These are phyloP conservation scores for Cyphomyrmex costatus DNA, from an alignment of 1,140 invertebrate species.

Conservation along the genomic window DNA sequence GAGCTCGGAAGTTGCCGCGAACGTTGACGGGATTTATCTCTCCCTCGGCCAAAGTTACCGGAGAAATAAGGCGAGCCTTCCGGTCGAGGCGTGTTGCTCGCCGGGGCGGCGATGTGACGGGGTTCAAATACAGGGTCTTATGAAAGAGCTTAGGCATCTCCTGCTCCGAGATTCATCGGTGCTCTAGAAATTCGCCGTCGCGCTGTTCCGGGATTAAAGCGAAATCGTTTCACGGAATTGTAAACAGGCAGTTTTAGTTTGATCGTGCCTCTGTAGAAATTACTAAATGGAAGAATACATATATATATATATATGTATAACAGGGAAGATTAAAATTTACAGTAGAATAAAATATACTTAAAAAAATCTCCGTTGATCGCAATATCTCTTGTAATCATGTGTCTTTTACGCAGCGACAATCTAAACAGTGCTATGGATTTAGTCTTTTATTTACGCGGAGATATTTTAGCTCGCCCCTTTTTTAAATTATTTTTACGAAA, in stretches of 20 bases:
- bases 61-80: conserved; percentile 57
- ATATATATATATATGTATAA: neutral
- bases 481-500: too few species aligned
- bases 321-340: neutral
- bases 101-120: conserved; percentile 46
- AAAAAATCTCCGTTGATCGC: too few species aligned
- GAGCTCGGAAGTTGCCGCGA: conserved; percentile 50
- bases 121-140: conserved; percentile 55
- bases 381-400: too few species aligned
- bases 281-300: neutral
- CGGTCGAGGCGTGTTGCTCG: conserved; percentile 47
- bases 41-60: conserved; percentile 34
- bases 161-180: conserved; percentile 28
- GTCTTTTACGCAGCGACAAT: too few species aligned
- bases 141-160: conserved; percentile 56
- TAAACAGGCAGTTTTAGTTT: conserved; percentile 13
- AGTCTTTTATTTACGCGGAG: too few species aligned
- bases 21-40: conserved; percentile 63
- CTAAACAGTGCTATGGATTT: too few species aligned
- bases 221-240: neutral
- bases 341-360: neutral
- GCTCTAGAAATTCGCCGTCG: conserved; percentile 16
- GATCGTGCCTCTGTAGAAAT: neutral
- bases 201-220: conserved; percentile 47
- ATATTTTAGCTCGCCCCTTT: too few species aligned